Evolutionary conservation across 2,888 invertebrate genomes (phyloP).

Genomic region (Taenaris catops): DNA sequence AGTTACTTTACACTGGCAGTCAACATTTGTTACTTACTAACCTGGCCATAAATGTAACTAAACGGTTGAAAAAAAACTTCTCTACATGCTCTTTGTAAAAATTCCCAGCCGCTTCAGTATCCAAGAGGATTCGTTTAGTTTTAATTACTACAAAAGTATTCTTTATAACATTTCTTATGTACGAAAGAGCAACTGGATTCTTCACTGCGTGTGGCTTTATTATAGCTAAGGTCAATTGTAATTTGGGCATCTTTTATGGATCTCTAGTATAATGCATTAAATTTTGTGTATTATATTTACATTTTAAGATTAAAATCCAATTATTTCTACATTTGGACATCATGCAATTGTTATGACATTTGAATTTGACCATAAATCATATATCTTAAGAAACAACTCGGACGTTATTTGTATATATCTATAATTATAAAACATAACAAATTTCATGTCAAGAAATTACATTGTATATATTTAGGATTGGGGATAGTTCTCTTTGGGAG

Average conservation of each 20-base stretch:
- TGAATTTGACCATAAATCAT: too few species aligned
- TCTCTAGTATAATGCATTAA: neutral
- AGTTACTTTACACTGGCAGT: too few species aligned
- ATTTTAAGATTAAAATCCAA: neutral
- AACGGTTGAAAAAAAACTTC: conserved; percentile 91
- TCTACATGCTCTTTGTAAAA: conserved; percentile 92
- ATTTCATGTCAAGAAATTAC: too few species aligned
- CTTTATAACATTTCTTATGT: conserved; percentile 83
- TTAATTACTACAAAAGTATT: conserved; percentile 87
- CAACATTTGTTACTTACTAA: too few species aligned
- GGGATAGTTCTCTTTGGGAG: too few species aligned
- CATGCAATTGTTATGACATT: conserved; percentile 1
- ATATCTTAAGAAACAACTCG: too few species aligned
- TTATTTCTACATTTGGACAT: neutral
- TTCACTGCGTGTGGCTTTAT: conserved; percentile 92
- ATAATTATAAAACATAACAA: too few species aligned
- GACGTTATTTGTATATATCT: too few species aligned
- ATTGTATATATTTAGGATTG: too few species aligned
- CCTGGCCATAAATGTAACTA: conserved; percentile 91
- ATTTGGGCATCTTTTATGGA: conserved; percentile 46
- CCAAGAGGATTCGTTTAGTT: conserved; percentile 82
- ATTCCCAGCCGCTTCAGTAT: conserved; percentile 81
- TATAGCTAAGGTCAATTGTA: conserved; percentile 90
- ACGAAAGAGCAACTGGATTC: conserved; percentile 85
- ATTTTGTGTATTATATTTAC: neutral